Evolutionary conservation across 2,888 invertebrate species (phyloP).

Genomic region (Nomada goodeniana): DNA sequence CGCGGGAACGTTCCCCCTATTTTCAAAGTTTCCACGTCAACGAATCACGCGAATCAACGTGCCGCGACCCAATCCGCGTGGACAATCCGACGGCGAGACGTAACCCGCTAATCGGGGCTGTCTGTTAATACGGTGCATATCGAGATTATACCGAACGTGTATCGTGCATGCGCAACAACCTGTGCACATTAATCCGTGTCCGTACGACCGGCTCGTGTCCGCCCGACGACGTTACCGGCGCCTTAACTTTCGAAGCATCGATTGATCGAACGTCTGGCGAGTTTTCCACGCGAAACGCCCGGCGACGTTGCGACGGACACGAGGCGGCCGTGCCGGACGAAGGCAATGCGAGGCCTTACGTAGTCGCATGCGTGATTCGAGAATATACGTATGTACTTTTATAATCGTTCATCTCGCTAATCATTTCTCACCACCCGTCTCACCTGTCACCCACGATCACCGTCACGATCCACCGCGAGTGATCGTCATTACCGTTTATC

Average conservation of each 20-base stretch:
- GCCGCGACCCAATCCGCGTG: background rate
- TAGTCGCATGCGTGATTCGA: conserved; percentile 70
- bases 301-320: conserved; percentile 26
- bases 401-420: conserved; percentile 66
- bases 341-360: conserved; percentile 68
- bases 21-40: conserved; percentile 39
- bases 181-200: conserved; percentile 63
- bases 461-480: conserved; percentile 1
- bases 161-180: conserved; percentile 68
- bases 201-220: conserved; percentile 65
- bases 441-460: conserved; percentile 29
- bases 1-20: background rate
- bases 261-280: background rate
- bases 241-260: background rate
- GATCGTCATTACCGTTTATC: conserved; percentile 9
- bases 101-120: conserved; percentile 45
- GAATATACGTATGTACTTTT: conserved; percentile 30
- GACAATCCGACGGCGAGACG: conserved; percentile 34
- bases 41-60: background rate
- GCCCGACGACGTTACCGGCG: conserved; percentile 16
- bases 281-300: background rate
- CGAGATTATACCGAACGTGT: conserved; percentile 52
- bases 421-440: conserved; percentile 61
- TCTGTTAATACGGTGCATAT: conserved; percentile 46
- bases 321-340: conserved; percentile 58